A percentile compares a stretch with the other conserved stretches of the same genome.
These are phyloP conservation scores for Labroides dimidiatus DNA, from an alignment of 2,797 vertebrate species.

Conservation along the genomic window DNA sequence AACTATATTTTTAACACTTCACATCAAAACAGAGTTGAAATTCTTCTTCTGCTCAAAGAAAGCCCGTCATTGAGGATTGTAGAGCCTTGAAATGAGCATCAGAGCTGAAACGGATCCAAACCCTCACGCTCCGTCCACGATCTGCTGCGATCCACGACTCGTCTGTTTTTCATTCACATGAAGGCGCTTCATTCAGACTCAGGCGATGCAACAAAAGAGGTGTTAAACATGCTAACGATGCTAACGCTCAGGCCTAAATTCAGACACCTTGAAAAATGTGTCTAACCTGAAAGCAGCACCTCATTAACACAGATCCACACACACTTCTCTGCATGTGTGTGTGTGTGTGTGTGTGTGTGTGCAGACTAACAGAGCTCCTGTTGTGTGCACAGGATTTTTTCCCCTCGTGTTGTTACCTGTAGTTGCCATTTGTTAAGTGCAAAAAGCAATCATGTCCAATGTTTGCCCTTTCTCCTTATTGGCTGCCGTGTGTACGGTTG, in stretches of 20 bases:
- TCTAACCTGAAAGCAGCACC: slow-evolving; percentile 5
- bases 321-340: neutral
- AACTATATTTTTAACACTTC: too few species aligned
- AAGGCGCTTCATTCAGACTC: slow-evolving; percentile 7
- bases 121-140: too few species aligned
- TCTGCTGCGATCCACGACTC: too few species aligned
- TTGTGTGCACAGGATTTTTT: neutral
- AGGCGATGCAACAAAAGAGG: slow-evolving; percentile 8
- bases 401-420: neutral
- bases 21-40: too few species aligned
- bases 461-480: slow-evolving; percentile 41
- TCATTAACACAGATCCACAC: slow-evolving; percentile 16
- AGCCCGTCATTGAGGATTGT: too few species aligned
- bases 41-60: too few species aligned
- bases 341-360: too few species aligned
- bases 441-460: slow-evolving; percentile 36
- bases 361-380: slow-evolving; percentile 4
- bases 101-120: too few species aligned
- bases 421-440: slow-evolving; percentile 31
- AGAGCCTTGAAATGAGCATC: too few species aligned
- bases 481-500: slow-evolving; percentile 49
- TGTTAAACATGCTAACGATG: slow-evolving; percentile 33
- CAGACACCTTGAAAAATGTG: slow-evolving; percentile 7
- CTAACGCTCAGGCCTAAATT: slow-evolving; percentile 35
- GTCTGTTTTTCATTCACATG: slow-evolving; percentile 24